A percentile compares a stretch with the other conserved stretches of the same genome.
phyloP scores from a whole-genome alignment of 2,113 vertebrate genomes.

The Ophthalmolycus amberensis region DNA sequence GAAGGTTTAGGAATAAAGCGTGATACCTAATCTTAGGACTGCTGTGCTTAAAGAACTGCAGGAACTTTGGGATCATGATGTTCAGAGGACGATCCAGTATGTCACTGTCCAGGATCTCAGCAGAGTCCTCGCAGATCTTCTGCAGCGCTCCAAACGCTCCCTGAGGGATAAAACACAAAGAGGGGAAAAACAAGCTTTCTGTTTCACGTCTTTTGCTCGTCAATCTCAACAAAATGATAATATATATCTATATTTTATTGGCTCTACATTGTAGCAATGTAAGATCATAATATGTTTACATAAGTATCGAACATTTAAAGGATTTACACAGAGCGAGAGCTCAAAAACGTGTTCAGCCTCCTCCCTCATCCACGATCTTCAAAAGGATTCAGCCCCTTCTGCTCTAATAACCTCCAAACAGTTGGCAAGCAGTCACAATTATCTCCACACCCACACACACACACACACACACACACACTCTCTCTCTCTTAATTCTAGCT shows the following conservation, averaged over 20 bases:
- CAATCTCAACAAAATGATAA: neutral
- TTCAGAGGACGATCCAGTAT: conserved; percentile 95
- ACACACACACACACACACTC: conserved; percentile 1
- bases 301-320: neutral
- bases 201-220: neutral
- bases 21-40: conserved; percentile 96
- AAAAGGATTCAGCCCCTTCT: conserved; percentile 45
- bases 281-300: neutral
- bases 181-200: neutral
- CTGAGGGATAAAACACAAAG: conserved; percentile 65
- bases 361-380: conserved; percentile 27
- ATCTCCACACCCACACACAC: neutral
- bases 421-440: neutral
- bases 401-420: conserved; percentile 55
- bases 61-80: conserved; percentile 98
- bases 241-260: neutral
- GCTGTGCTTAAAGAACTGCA: conserved; percentile 98
- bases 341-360: conserved; percentile 3
- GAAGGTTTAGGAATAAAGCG: too few relatives aligned
- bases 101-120: conserved; percentile 98
- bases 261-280: neutral
- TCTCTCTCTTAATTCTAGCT: conserved; percentile 11
- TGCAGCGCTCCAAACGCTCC: conserved; percentile 97
- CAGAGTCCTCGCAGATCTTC: conserved; percentile 99
- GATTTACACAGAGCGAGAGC: neutral